These are phyloP conservation scores for Sitodiplosis mosellana DNA, from an alignment of 1,140 invertebrate genomes.

Conservation along the genomic window DNA sequence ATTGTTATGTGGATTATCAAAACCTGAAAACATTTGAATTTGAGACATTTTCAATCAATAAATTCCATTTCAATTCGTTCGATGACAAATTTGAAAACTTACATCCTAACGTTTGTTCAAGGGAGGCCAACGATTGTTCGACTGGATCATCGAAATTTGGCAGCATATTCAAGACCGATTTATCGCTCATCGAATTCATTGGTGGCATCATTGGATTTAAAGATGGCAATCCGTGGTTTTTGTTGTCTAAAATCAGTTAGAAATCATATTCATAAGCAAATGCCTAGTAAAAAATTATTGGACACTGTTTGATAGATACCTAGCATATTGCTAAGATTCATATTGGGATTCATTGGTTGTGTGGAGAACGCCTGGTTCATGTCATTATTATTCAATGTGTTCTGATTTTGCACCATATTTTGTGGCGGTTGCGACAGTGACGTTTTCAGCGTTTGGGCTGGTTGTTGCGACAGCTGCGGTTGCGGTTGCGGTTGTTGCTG, in stretches of 20 bases:
- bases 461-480: conserved; percentile 10
- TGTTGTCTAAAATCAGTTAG: too few species aligned
- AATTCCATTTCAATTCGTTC: too few species aligned
- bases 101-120: conserved; percentile 31
- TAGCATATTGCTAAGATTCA: neutral
- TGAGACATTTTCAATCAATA: conserved; percentile 4
- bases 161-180: conserved; percentile 8
- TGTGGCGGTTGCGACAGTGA: neutral
- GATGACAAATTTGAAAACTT: too few species aligned
- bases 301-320: neutral
- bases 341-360: neutral
- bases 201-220: conserved; percentile 12
- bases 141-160: conserved; percentile 32
- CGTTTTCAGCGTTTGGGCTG: too few species aligned
- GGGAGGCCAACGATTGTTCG: conserved; percentile 40
- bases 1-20: conserved; percentile 6
- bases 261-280: too few species aligned
- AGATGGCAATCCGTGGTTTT: conserved; percentile 6
- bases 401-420: neutral
- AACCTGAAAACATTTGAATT: conserved; percentile 9
- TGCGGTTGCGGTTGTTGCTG: conserved; percentile 13
- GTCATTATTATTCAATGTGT: neutral
- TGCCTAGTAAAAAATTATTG: too few species aligned
- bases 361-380: conserved; percentile 4
- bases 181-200: conserved; percentile 2